Base-by-base conservation (phyloP, 2,797 vertebrate species). In the Sphenodon punctatus region DNA sequence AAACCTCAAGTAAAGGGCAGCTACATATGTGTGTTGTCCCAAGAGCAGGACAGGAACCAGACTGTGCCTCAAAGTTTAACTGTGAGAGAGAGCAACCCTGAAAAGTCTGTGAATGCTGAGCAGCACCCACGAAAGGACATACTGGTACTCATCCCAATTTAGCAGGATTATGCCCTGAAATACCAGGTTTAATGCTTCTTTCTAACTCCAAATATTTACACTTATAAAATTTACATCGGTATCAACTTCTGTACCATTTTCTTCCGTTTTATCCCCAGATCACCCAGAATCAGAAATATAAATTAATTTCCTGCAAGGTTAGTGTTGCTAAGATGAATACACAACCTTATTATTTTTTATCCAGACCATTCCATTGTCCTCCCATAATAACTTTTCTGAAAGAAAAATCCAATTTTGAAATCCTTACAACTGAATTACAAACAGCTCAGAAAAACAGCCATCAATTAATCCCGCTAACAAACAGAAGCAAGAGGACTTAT, bases 321-420 rank as follows among this genome's bases (percentile, higher is more conserved):
- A 67, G 22, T 75, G 30, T 80, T 71, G 7, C 67, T 80, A 63
- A 89, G 49, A 83, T 73, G 56, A 84, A 82, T 80, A 67, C 22
- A 68, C 63, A 73, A 69, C 67, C 48, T 56, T 90, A 78, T 90
- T 93, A 79, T 85, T 89, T 89, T 82, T 89, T 48, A 77, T 77
- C 69, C 70, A 77, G 72, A 77, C 6, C 23, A 49, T 39, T 83
- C 69, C 66, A 70, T 84, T 27, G 34, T 86, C 42, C 51, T 14
- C 74, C 58, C 83, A 39, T 76, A 87, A 93, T 79, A 90, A 88
- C 67, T 71, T 84, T 86, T 69, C 45, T 48, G 22, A 71, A 75
- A 82, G 41, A 81, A 63, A 87, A 86, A 85, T 82, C 73, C 84
- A 74, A 70, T 91, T 85, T 88, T 63, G 66, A 88, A 34, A 83